A percentile compares a stretch with the other conserved stretches of the same genome.
Evolutionary conservation across 2,797 vertebrate species (phyloP).

Genomic region (Setipinna tenuifilis): DNA sequence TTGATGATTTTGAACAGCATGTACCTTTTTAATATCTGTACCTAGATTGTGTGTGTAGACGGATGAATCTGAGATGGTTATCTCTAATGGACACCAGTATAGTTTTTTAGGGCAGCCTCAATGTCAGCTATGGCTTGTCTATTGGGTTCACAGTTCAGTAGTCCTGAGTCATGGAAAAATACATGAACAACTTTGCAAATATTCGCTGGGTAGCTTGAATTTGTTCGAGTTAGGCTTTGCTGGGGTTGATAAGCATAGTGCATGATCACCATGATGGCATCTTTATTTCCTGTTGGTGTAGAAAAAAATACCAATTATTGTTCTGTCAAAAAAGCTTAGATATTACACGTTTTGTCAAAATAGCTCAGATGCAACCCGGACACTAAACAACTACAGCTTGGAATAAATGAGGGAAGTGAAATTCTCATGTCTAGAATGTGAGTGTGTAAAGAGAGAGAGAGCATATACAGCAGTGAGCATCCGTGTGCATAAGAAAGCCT

Average conservation of each 20-base stretch:
- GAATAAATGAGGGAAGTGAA: too few species aligned
- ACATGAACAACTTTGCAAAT: slow-evolving; percentile 42
- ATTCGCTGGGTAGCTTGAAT: accelerated
- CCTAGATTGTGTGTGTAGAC: neutral
- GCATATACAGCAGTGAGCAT: too few species aligned
- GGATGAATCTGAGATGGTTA: neutral
- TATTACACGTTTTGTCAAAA: neutral
- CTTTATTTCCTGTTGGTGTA: slow-evolving; percentile 34
- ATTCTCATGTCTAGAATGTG: too few species aligned
- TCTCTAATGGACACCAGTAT: neutral
- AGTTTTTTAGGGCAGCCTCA: slow-evolving; percentile 29
- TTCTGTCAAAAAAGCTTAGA: neutral
- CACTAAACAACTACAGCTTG: neutral
- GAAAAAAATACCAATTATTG: neutral
- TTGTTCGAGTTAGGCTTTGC: accelerated
- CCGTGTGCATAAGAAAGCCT: too few species aligned
- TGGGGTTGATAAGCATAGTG: slow-evolving; percentile 35
- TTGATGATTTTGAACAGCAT: too few species aligned
- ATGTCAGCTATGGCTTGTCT: slow-evolving; percentile 8
- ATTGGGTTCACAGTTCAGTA: slow-evolving; percentile 38
- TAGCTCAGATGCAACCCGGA: neutral
- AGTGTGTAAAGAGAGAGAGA: too few species aligned
- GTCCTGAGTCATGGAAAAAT: slow-evolving; percentile 43
- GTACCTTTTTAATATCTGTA: neutral
- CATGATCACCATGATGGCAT: slow-evolving; percentile 43